Percentiles rank a stretch among this genome's conserved stretches.
Evolutionary conservation across 2,888 invertebrate genomes (phyloP).

Genomic region (Mesoligia furuncula): DNA sequence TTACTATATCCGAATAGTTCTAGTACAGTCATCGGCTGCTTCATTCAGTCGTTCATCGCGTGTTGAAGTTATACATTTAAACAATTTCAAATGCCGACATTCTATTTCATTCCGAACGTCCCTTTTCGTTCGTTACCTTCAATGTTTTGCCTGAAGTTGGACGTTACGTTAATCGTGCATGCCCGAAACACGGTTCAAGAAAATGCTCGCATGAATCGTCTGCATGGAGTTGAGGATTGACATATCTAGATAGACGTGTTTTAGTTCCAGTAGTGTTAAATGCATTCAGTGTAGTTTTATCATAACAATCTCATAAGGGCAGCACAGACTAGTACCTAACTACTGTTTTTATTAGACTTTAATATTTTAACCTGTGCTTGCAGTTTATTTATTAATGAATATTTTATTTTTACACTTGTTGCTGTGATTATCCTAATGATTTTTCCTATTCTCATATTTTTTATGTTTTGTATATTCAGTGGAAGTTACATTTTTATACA

Average conservation of each 20-base stretch:
- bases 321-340: conserved; percentile 28
- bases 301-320: conserved; percentile 42
- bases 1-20: conserved; percentile 76
- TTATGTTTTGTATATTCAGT: conserved; percentile 46
- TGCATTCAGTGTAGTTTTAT: conserved; percentile 56
- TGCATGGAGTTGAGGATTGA: conserved; percentile 25
- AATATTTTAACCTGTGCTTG: conserved; percentile 33
- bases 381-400: conserved; percentile 43
- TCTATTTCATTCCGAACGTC: neutral
- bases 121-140: neutral
- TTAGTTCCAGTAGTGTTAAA: conserved; percentile 44
- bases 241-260: conserved; percentile 24
- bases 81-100: neutral
- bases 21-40: conserved; percentile 7
- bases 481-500: conserved; percentile 29
- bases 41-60: conserved; percentile 8
- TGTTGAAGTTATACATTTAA: conserved; percentile 3
- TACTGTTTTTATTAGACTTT: conserved; percentile 28
- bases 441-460: conserved; percentile 37
- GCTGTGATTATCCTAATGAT: conserved; percentile 49
- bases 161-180: conserved; percentile 2
- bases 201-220: conserved; percentile 3
- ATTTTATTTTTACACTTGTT: conserved; percentile 43
- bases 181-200: neutral
- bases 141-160: neutral